Evolutionary conservation across 2,113 vertebrate genomes (phyloP).

Genomic region (Shinisaurus crocodilurus): DNA sequence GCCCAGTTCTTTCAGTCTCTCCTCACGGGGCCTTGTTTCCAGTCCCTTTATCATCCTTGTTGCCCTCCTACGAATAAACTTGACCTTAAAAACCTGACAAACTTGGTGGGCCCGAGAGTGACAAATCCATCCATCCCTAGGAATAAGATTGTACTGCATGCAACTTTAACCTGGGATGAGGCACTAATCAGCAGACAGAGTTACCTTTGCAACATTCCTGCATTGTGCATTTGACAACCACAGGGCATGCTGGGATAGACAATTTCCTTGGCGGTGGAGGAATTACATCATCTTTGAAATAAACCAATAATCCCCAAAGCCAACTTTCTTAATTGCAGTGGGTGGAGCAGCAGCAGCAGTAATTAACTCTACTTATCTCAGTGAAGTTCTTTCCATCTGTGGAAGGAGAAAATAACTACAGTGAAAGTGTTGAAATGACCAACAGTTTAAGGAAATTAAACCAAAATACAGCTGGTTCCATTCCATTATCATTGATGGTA

Average conservation of each 20-base stretch:
- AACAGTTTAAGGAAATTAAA: conserved; percentile 5
- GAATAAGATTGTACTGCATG: too few relatives aligned
- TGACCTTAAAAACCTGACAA: too few relatives aligned
- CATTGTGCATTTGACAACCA: not conserved
- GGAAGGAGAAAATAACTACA: conserved; percentile 8
- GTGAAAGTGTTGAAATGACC: conserved; percentile 16
- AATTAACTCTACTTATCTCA: conserved; percentile 30
- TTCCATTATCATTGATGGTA: conserved; percentile 11
- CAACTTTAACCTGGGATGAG: not conserved
- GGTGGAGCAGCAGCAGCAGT: conserved; percentile 2
- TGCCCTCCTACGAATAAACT: too few relatives aligned
- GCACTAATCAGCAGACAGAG: not conserved
- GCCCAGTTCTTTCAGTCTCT: too few relatives aligned
- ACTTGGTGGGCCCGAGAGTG: not conserved
- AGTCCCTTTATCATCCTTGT: too few relatives aligned
- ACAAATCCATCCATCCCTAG: not conserved
- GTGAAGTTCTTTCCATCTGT: conserved; percentile 5
- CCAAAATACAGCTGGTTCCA: conserved; percentile 21
- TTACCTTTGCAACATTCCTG: too few relatives aligned
- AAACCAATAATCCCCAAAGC: not conserved
- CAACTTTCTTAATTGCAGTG: not conserved
- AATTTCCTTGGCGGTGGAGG: not conserved
- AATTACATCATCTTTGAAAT: not conserved
- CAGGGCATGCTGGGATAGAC: not conserved
- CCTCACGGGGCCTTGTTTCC: too few relatives aligned